Conservation (phyloP, 2,797 vertebrate genomes). For the Gouania willdenowi region DNA sequence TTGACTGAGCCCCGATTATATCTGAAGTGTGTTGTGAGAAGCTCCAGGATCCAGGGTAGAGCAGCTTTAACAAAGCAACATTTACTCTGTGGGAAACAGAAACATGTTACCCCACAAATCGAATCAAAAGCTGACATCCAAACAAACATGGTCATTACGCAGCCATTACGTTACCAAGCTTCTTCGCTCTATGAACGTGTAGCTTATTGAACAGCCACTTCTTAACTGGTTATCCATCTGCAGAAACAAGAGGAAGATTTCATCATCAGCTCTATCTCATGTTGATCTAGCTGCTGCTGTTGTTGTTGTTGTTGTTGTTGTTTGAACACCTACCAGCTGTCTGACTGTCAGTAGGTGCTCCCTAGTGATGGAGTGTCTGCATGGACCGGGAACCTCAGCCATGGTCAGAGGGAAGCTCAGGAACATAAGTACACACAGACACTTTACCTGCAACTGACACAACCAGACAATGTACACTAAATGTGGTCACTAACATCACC, state of each 20-base stretch:
- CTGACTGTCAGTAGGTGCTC: constrained; percentile 75
- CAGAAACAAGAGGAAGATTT: constrained; percentile 20
- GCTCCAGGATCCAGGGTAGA: constrained; percentile 75
- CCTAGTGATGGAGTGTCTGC: constrained; percentile 77
- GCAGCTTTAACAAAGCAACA: constrained; percentile 80
- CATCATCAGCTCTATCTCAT: background rate
- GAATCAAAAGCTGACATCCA: too few species aligned
- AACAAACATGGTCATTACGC: constrained; percentile 1
- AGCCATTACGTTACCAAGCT: constrained; percentile 67
- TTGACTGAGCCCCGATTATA: constrained; percentile 68
- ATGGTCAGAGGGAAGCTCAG: constrained; percentile 74
- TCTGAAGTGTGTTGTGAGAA: constrained; percentile 72
- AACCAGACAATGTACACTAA: too few species aligned
- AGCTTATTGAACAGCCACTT: constrained; percentile 74
- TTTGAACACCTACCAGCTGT: constrained; percentile 64
- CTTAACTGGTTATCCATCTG: constrained; percentile 79
- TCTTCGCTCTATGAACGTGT: constrained; percentile 74
- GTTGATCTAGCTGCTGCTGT: too few species aligned
- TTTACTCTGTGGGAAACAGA: constrained; percentile 68
- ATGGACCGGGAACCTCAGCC: constrained; percentile 75
- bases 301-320: background rate
- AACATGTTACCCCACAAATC: too few species aligned
- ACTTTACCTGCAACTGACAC: constrained; percentile 74
- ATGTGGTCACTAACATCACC: too few species aligned
- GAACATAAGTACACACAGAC: constrained; percentile 76